A percentile compares a stretch with the other conserved stretches of the same genome.
phyloP scores from a whole-genome alignment of 2,113 vertebrate genomes.

The Ceyx melanurus region DNA sequence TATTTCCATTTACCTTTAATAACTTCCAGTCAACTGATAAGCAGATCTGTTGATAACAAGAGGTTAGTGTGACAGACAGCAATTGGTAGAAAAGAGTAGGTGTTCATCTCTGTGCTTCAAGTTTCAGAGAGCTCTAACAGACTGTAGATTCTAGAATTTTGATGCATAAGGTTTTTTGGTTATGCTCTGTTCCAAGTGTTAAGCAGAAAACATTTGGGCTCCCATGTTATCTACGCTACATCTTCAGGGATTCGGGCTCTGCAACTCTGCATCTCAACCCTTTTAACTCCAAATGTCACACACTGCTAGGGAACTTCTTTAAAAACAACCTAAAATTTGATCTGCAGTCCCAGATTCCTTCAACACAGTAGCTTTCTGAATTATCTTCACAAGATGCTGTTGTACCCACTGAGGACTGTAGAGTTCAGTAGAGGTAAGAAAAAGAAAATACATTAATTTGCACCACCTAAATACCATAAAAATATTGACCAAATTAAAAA shows the following conservation, averaged over 20 bases:
- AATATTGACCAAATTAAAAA: background rate
- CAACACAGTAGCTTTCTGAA: background rate
- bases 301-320: background rate
- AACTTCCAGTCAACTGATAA: background rate
- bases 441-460: background rate
- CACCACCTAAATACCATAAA: background rate
- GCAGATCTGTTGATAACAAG: background rate
- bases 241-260: background rate
- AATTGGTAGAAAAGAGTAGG: background rate
- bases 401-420: background rate
- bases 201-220: background rate
- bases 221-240: background rate
- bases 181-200: background rate
- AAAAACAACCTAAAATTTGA: background rate
- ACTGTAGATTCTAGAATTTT: background rate
- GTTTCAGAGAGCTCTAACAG: background rate
- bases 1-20: background rate
- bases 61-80: background rate
- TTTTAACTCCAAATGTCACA: background rate
- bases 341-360: background rate
- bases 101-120: background rate
- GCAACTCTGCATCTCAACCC: background rate
- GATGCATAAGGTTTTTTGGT: background rate
- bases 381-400: background rate
- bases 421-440: background rate